phyloP scores from a whole-genome alignment of 1,140 invertebrate genomes.

The Sinella curviseta region DNA sequence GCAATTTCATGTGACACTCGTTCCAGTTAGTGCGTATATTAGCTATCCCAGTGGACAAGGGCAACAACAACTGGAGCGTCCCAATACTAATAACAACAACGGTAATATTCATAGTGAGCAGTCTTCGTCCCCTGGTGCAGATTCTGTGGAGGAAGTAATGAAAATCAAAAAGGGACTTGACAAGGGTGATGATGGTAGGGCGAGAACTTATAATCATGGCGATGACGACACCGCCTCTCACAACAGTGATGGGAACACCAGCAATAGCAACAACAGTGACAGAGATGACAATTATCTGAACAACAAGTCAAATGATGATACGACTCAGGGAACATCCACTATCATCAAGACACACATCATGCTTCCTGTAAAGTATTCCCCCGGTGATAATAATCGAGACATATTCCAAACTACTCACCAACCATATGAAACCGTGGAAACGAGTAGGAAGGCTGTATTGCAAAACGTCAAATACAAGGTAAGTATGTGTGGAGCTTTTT shows the following conservation, averaged over 20 bases:
- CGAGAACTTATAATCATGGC: not conserved
- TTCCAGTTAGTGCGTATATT: not conserved
- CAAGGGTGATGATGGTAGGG: not conserved
- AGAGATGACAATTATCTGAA: not conserved
- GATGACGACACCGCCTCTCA: not conserved
- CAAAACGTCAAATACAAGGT: not conserved
- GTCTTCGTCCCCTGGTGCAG: not conserved
- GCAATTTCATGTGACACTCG: not conserved
- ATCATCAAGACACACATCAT: constrained; percentile 1
- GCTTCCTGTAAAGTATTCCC: constrained; percentile 8
- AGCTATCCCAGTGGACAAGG: not conserved
- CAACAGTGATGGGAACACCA: not conserved
- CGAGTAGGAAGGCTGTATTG: not conserved
- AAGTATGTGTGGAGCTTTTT: too few relatives aligned
- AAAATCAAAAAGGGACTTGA: constrained; percentile 5
- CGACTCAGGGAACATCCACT: not conserved
- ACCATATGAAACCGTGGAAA: not conserved
- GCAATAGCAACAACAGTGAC: not conserved
- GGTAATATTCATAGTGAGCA: not conserved
- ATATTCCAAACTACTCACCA: not conserved
- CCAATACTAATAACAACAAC: not conserved
- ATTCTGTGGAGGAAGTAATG: not conserved
- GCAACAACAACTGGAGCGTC: not conserved
- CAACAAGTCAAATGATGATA: not conserved
- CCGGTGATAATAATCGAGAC: not conserved